phyloP scores from a whole-genome alignment of 2,888 invertebrate species.

The Lepidonotus clava region DNA sequence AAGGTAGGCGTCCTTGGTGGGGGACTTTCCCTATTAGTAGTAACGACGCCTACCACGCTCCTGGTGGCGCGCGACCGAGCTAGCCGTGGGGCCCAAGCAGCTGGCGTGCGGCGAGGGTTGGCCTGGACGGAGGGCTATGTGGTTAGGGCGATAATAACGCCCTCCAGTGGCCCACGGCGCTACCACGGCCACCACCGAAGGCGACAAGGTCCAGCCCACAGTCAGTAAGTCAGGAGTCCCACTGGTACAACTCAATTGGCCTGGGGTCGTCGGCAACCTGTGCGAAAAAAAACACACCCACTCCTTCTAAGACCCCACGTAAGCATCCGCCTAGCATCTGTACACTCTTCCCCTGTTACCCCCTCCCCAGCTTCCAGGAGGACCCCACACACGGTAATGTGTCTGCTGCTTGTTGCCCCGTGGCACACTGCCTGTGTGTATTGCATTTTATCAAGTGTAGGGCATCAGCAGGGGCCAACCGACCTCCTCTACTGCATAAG shows the following conservation, averaged over 20 bases:
- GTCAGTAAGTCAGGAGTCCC: constrained; percentile 14
- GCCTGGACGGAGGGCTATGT: too few species aligned
- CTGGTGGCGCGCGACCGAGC: constrained; percentile 11
- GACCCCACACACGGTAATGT: neutral
- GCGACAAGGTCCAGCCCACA: neutral
- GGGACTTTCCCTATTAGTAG: neutral
- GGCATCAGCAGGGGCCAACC: neutral
- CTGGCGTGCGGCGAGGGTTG: too few species aligned
- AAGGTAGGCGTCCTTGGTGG: neutral
- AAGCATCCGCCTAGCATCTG: neutral
- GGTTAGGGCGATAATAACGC: constrained; percentile 17
- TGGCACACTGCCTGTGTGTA: neutral
- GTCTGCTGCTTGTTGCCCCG: neutral
- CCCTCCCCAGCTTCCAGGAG: too few species aligned
- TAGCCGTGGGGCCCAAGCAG: neutral
- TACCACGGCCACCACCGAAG: neutral
- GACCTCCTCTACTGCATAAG: neutral
- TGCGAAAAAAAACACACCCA: neutral
- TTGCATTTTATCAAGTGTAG: constrained; percentile 43
- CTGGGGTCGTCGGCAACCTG: neutral
- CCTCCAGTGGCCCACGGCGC: neutral
- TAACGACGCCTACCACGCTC: neutral
- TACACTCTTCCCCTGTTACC: too few species aligned
- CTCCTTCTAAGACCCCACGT: neutral
- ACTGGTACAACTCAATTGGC: neutral